Evolutionary conservation across 2,797 vertebrate genomes (phyloP).

Genomic region (Myripristis jacobus): DNA sequence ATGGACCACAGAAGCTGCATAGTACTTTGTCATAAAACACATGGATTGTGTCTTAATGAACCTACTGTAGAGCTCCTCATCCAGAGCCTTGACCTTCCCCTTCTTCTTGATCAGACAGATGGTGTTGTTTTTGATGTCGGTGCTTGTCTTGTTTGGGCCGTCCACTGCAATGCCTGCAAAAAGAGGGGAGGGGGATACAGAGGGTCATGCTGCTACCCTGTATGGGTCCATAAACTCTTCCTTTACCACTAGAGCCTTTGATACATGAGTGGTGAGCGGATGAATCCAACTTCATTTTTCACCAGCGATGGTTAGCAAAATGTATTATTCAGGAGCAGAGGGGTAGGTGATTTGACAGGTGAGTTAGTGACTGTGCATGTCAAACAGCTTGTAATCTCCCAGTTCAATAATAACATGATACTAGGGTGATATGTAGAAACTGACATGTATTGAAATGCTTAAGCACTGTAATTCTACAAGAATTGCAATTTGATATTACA

Average conservation of each 20-base stretch:
- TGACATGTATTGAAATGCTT: too few species aligned
- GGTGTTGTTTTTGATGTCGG: conserved; percentile 80
- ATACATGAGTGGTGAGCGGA: too few species aligned
- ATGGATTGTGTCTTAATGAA: conserved; percentile 36
- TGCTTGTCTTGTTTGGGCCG: conserved; percentile 83
- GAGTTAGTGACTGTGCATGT: not conserved
- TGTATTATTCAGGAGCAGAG: too few species aligned
- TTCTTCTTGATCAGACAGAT: conserved; percentile 93
- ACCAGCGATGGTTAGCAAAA: too few species aligned
- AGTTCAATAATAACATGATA: too few species aligned
- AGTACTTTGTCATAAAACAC: not conserved
- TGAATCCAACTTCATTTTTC: too few species aligned
- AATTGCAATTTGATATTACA: too few species aligned
- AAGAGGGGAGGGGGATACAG: not conserved
- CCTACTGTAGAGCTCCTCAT: conserved; percentile 94
- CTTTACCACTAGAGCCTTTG: not conserved
- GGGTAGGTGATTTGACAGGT: not conserved
- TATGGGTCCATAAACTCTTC: too few species aligned
- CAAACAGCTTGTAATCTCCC: not conserved
- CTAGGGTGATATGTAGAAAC: too few species aligned
- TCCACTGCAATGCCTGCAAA: conserved; percentile 92
- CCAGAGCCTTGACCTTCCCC: conserved; percentile 94
- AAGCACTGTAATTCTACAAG: too few species aligned
- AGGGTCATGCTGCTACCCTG: too few species aligned
- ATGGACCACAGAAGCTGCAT: not conserved